phyloP scores from a whole-genome alignment of 2,888 invertebrate species.

The Polyploca ridens region DNA sequence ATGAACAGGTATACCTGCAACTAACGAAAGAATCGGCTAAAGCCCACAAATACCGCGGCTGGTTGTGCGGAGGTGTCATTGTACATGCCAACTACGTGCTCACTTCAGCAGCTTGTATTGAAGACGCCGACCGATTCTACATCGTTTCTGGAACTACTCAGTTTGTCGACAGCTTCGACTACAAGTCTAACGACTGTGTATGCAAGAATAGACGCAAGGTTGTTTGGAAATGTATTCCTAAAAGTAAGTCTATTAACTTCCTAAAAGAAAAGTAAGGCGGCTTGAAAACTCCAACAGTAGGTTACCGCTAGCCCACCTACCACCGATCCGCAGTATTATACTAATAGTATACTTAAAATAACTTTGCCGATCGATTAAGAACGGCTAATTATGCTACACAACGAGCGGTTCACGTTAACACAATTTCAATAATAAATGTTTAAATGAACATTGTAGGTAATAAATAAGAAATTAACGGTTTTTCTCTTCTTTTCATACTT shows the following conservation, averaged over 20 bases:
- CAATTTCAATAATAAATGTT: too few species aligned
- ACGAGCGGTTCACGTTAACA: too few species aligned
- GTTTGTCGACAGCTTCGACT: conserved; percentile 73
- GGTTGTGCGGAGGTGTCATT: conserved; percentile 77
- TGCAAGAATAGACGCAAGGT: conserved; percentile 71
- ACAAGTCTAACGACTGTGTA: conserved; percentile 67
- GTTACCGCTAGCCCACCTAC: too few species aligned
- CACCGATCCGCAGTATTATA: too few species aligned
- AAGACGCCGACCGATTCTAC: conserved; percentile 77
- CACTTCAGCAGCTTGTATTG: conserved; percentile 78
- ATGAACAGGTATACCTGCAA: conserved; percentile 71
- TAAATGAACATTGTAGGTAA: too few species aligned
- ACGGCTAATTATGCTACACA: too few species aligned
- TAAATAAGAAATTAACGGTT: too few species aligned
- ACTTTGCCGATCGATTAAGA: too few species aligned
- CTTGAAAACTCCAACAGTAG: too few species aligned
- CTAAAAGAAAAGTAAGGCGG: neutral
- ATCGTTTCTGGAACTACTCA: conserved; percentile 74
- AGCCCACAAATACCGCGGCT: conserved; percentile 75
- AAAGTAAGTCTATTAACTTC: conserved; percentile 60
- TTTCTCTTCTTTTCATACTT: too few species aligned
- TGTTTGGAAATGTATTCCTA: conserved; percentile 79
- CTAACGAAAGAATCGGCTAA: conserved; percentile 76
- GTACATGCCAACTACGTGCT: conserved; percentile 68
- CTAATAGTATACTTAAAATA: too few species aligned